Conservation (phyloP, 1,140 invertebrate species). For the Habropoda laboriosa region DNA sequence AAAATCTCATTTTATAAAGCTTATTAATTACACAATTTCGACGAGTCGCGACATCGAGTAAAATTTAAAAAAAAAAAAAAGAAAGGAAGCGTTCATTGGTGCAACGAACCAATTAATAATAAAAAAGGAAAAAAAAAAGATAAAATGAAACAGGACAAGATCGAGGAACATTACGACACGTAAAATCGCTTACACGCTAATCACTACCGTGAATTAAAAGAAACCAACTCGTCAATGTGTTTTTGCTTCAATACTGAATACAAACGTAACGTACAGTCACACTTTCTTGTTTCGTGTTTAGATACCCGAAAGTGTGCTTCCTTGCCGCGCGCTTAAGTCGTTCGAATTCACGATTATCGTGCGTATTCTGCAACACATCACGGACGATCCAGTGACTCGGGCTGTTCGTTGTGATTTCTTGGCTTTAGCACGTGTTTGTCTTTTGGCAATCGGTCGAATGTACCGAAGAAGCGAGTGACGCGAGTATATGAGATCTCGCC, state of each 20-base stretch:
- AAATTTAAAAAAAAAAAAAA: not conserved
- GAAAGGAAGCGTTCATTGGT: constrained; percentile 5
- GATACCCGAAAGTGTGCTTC: constrained; percentile 24
- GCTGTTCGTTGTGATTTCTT: not conserved
- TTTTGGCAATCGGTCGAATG: constrained; percentile 22
- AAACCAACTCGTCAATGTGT: constrained; percentile 26
- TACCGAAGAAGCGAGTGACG: not conserved
- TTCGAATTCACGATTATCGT: not conserved
- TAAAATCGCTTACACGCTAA: constrained; percentile 23
- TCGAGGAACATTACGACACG: constrained; percentile 43
- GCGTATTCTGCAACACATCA: not conserved
- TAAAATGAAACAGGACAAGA: constrained; percentile 11
- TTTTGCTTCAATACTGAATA: constrained; percentile 14
- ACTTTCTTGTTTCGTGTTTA: constrained; percentile 15
- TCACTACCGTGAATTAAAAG: constrained; percentile 16
- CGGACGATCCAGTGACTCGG: not conserved
- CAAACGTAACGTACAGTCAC: constrained; percentile 6
- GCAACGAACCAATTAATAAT: constrained; percentile 9
- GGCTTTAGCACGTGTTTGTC: not conserved
- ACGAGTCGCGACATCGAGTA: constrained; percentile 2
- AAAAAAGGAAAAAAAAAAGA: not conserved
- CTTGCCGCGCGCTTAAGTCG: not conserved
- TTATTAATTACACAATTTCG: constrained; percentile 15
- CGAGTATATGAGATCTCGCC: not conserved
- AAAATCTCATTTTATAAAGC: constrained; percentile 19